These are phyloP conservation scores for Nematopogon swammerdamellus DNA, from an alignment of 2,888 invertebrate species.

Conservation along the genomic window DNA sequence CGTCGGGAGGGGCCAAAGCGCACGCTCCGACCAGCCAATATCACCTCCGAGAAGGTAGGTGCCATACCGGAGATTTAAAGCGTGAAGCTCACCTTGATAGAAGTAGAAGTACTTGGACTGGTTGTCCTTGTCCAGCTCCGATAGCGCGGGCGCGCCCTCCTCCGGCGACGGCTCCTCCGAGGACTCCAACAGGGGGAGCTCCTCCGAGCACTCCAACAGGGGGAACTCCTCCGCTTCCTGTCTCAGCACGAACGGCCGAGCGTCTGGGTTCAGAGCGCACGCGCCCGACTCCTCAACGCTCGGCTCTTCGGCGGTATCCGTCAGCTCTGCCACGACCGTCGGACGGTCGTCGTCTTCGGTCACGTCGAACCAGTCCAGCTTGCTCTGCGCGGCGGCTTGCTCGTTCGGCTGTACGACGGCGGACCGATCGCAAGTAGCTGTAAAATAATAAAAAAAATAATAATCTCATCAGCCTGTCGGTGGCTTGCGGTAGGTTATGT, in stretches of 20 bases:
- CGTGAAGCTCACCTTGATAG: slow-evolving; percentile 71
- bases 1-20: no score
- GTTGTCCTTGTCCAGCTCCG: slow-evolving; percentile 37
- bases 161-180: slow-evolving; percentile 19
- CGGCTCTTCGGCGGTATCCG: neutral
- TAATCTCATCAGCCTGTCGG: no score
- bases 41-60: no score
- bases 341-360: slow-evolving; percentile 19
- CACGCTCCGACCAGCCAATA: neutral
- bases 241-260: slow-evolving; percentile 24
- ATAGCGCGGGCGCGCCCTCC: slow-evolving; percentile 17
- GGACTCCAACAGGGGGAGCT: slow-evolving; percentile 29
- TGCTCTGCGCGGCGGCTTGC: slow-evolving; percentile 28
- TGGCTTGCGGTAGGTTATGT: no score
- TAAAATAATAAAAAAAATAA: no score
- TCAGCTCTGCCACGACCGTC: neutral
- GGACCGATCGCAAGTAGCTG: no score
- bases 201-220: slow-evolving; percentile 23
- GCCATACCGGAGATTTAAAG: no score
- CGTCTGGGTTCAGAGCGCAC: slow-evolving; percentile 30
- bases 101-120: slow-evolving; percentile 69
- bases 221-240: slow-evolving; percentile 26
- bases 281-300: neutral
- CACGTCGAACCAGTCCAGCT: slow-evolving; percentile 43
- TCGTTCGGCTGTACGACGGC: slow-evolving; percentile 26